Conservation (phyloP, 2,888 invertebrate species). For the Tachina grossa region DNA sequence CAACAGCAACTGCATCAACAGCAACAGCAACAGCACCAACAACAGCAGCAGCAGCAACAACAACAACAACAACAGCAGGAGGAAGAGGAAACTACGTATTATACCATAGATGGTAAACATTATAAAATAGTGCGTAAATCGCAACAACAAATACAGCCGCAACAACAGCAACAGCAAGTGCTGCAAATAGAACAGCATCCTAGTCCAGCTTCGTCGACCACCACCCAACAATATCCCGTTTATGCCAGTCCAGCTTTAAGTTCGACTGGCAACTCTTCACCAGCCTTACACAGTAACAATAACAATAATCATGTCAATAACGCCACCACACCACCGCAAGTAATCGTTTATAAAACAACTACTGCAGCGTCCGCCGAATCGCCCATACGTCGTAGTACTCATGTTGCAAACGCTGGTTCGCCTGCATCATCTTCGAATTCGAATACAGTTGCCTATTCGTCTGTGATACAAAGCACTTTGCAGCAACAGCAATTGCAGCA, state of each 20-base stretch:
- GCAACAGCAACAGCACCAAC: conserved; percentile 75
- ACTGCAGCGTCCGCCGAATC: conserved; percentile 74
- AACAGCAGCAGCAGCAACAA: conserved; percentile 74
- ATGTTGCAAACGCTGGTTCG: conserved; percentile 79
- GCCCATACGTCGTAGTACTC: conserved; percentile 75
- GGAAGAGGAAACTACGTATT: conserved; percentile 77
- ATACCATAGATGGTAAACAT: conserved; percentile 79
- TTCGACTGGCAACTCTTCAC: conserved; percentile 79
- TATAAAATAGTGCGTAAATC: conserved; percentile 78
- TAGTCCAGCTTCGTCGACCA: conserved; percentile 75
- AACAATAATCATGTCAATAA: conserved; percentile 53
- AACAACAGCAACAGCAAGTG: conserved; percentile 75
- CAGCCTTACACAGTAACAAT: conserved; percentile 74
- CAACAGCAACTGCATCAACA: conserved; percentile 78
- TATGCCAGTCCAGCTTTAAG: conserved; percentile 88
- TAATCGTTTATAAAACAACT: conserved; percentile 80
- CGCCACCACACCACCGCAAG: conserved; percentile 76
- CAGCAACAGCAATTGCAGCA: conserved; percentile 77
- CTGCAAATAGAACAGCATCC: conserved; percentile 73
- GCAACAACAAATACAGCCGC: conserved; percentile 72
- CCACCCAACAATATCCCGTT: conserved; percentile 86
- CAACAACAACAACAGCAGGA: conserved; percentile 65
- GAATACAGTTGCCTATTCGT: conserved; percentile 89
- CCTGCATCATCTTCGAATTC: conserved; percentile 77
- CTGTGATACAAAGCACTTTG: conserved; percentile 87